These are phyloP conservation scores for Bembecia ichneumoniformis DNA, from an alignment of 2,888 invertebrate species.

Conservation along the genomic window DNA sequence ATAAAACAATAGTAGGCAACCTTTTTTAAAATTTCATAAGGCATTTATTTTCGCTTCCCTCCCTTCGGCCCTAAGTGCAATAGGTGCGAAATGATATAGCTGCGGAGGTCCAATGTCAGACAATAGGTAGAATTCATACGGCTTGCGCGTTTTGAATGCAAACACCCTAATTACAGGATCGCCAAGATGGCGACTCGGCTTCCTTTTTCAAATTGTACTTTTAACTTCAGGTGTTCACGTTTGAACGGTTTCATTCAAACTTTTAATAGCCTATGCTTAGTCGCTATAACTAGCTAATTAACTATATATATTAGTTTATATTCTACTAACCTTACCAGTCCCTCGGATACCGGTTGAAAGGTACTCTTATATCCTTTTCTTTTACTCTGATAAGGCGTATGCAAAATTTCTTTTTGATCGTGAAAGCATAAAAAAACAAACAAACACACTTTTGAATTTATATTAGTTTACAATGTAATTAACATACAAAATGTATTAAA, in stretches of 20 bases:
- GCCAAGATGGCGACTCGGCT: slow-evolving; percentile 52
- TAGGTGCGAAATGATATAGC: slow-evolving; percentile 69
- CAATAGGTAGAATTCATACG: slow-evolving; percentile 72
- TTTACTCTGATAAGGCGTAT: too few species aligned
- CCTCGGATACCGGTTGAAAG: too few species aligned
- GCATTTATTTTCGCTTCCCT: slow-evolving; percentile 29
- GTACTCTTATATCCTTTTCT: too few species aligned
- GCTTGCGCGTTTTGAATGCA: slow-evolving; percentile 52
- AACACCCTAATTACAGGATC: slow-evolving; percentile 61
- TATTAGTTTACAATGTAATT: too few species aligned
- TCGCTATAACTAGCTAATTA: too few species aligned
- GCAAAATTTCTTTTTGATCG: too few species aligned
- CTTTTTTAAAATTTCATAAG: slow-evolving; percentile 49
- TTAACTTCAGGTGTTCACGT: slow-evolving; percentile 34
- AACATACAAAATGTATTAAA: too few species aligned
- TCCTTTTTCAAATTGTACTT: slow-evolving; percentile 22
- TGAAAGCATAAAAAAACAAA: too few species aligned
- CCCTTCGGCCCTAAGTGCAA: slow-evolving; percentile 28
- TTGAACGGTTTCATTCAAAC: slow-evolving; percentile 25
- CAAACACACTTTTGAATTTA: too few species aligned
- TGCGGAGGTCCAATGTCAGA: slow-evolving; percentile 68
- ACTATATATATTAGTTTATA: too few species aligned
- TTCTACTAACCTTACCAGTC: too few species aligned
- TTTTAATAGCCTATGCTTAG: slow-evolving; percentile 4
- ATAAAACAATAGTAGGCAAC: slow-evolving; percentile 2